A percentile compares a stretch with the other conserved stretches of the same genome.
These are phyloP conservation scores for Drosophila sordidapex DNA, from an alignment of 2,888 invertebrate genomes.

Conservation along the genomic window DNA sequence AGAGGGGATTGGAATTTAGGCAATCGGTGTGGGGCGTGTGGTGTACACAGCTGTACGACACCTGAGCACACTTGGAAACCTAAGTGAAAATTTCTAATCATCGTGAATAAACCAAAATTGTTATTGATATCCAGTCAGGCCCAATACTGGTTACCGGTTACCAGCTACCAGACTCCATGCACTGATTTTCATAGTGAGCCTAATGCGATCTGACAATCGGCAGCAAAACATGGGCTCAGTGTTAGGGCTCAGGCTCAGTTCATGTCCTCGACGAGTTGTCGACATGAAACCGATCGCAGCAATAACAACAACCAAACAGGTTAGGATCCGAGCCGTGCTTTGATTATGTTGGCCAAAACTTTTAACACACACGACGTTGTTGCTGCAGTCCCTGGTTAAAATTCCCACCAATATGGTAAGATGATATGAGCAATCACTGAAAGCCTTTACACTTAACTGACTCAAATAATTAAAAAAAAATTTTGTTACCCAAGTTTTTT, in stretches of 20 bases:
- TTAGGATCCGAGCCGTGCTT: slow-evolving; percentile 43
- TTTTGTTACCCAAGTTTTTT: slow-evolving; percentile 4
- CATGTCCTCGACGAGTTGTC: slow-evolving; percentile 68
- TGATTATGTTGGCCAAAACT: slow-evolving; percentile 63
- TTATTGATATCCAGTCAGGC: slow-evolving; percentile 62
- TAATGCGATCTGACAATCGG: slow-evolving; percentile 77
- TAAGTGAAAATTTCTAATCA: slow-evolving; percentile 54
- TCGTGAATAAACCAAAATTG: slow-evolving; percentile 52
- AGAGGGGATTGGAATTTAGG: not conserved
- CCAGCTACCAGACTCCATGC: slow-evolving; percentile 28
- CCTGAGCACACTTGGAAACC: slow-evolving; percentile 67
- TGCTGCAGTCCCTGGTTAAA: slow-evolving; percentile 47
- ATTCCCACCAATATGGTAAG: slow-evolving; percentile 79
- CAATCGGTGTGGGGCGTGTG: not conserved
- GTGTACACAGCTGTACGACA: slow-evolving; percentile 71
- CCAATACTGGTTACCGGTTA: not conserved
- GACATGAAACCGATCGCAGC: slow-evolving; percentile 67
- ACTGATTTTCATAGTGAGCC: slow-evolving; percentile 38
- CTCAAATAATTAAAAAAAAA: slow-evolving; percentile 53
- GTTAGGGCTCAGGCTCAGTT: slow-evolving; percentile 24
- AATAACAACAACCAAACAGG: slow-evolving; percentile 47
- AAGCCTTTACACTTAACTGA: slow-evolving; percentile 83
- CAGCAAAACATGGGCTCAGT: slow-evolving; percentile 69
- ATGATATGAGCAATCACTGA: slow-evolving; percentile 74
- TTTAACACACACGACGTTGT: slow-evolving; percentile 75